A percentile compares a stretch with the other conserved stretches of the same genome.
Conservation (phyloP, 2,113 vertebrate species). For the Archilochus colubris region DNA sequence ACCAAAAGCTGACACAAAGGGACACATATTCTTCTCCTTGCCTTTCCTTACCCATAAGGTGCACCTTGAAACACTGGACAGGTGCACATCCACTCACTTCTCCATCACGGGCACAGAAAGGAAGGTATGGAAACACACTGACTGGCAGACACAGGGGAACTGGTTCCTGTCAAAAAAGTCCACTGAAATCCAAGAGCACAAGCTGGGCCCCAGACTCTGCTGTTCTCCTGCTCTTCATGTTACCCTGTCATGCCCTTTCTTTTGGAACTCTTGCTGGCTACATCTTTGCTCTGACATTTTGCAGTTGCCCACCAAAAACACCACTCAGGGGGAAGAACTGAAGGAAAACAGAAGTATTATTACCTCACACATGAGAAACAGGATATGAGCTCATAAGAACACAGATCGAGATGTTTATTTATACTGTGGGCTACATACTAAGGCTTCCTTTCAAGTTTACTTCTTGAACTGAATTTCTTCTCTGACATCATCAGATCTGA, state of each 20-base stretch:
- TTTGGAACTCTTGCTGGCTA: not conserved
- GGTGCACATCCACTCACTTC: not conserved
- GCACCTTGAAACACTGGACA: not conserved
- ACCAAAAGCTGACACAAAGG: not conserved
- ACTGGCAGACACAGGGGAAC: not conserved
- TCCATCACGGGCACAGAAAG: not conserved
- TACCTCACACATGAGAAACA: not conserved
- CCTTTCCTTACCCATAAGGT: not conserved
- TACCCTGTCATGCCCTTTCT: fast-evolving
- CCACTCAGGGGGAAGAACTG: not conserved
- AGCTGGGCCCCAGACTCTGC: not conserved
- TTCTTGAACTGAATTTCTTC: not conserved
- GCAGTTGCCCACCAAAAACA: not conserved
- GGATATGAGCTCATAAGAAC: not conserved
- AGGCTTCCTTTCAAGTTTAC: not conserved
- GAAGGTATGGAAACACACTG: not conserved
- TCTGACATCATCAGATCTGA: not conserved
- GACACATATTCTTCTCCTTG: not conserved
- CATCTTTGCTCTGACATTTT: not conserved
- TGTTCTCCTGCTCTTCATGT: not conserved
- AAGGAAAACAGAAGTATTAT: not conserved
- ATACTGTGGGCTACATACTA: not conserved
- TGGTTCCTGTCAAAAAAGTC: fast-evolving
- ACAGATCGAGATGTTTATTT: not conserved
- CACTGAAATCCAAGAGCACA: not conserved